Percentiles rank a stretch among this genome's conserved stretches.
Conservation (phyloP, 2,113 vertebrate genomes). For the Urocolius indicus region DNA sequence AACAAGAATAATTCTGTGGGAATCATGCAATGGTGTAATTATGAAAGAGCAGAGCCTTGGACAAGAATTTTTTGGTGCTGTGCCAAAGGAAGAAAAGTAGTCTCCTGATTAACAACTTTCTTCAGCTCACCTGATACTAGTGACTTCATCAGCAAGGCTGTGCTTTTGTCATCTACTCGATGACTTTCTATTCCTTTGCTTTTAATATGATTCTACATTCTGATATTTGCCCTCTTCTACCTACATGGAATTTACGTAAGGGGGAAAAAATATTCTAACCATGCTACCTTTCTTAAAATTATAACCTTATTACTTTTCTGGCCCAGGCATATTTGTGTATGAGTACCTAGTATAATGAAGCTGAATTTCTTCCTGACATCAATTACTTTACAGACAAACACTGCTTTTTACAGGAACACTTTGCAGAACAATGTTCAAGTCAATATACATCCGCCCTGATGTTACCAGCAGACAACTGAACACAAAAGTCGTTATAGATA, state of each 20-base stretch:
- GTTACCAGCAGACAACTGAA: background rate
- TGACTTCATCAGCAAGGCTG: background rate
- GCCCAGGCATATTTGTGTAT: background rate
- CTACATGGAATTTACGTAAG: background rate
- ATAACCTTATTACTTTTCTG: background rate
- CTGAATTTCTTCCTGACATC: background rate
- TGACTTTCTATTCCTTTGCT: background rate
- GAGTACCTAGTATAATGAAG: background rate
- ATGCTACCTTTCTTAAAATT: background rate
- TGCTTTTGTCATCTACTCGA: background rate
- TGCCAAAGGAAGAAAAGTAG: background rate
- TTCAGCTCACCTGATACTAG: background rate
- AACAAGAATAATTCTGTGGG: background rate
- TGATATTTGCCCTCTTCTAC: background rate
- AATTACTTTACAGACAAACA: background rate
- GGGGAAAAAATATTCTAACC: background rate
- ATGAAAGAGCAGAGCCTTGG: background rate
- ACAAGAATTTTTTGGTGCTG: background rate
- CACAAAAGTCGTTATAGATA: background rate
- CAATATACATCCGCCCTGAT: background rate
- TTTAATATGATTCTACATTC: background rate
- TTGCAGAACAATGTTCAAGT: background rate
- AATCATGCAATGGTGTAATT: background rate
- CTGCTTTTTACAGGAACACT: background rate
- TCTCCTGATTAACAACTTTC: background rate